Evolutionary conservation across 2,888 invertebrate species (phyloP).

Genomic region (Elmis aenea): DNA sequence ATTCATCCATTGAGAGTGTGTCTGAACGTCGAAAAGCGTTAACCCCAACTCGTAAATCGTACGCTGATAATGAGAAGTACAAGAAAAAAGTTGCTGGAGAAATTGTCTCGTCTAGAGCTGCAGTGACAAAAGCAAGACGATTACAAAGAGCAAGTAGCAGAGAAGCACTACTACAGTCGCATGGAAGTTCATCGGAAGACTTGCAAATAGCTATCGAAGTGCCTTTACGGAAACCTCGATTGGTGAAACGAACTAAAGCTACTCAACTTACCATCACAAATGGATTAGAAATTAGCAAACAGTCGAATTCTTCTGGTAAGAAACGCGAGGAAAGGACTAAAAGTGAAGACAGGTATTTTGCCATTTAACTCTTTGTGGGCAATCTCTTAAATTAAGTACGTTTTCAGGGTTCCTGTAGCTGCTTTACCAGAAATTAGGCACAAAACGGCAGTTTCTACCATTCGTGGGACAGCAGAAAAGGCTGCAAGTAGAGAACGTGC

Average conservation of each 20-base stretch:
- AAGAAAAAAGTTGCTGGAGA: slow-evolving; percentile 18
- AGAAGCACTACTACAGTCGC: slow-evolving; percentile 47
- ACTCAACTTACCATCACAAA: slow-evolving; percentile 35
- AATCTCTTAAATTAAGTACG: not conserved
- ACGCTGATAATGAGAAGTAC: slow-evolving; percentile 8
- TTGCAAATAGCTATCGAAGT: slow-evolving; percentile 38
- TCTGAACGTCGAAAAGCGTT: slow-evolving; percentile 22
- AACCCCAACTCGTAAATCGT: slow-evolving; percentile 6
- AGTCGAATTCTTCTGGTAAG: slow-evolving; percentile 17
- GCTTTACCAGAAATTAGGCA: slow-evolving; percentile 46
- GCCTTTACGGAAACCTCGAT: slow-evolving; percentile 41
- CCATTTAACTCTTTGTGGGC: not conserved
- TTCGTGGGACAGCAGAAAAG: slow-evolving; percentile 45
- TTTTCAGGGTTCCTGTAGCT: slow-evolving; percentile 33
- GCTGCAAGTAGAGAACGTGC: slow-evolving; percentile 35
- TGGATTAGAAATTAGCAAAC: slow-evolving; percentile 35
- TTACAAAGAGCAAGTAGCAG: slow-evolving; percentile 50
- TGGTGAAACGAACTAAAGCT: slow-evolving; percentile 42
- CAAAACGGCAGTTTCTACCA: slow-evolving; percentile 47
- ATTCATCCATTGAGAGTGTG: slow-evolving; percentile 44
- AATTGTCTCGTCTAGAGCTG: slow-evolving; percentile 26
- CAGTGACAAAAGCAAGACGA: slow-evolving; percentile 44
- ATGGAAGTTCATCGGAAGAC: slow-evolving; percentile 52
- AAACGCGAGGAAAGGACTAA: slow-evolving; percentile 22
- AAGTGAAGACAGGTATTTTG: slow-evolving; percentile 38